These are phyloP conservation scores for Apostichopus japonicus DNA, from an alignment of 35 echinoderm and acorn worm genomes.

Conservation along the genomic window DNA sequence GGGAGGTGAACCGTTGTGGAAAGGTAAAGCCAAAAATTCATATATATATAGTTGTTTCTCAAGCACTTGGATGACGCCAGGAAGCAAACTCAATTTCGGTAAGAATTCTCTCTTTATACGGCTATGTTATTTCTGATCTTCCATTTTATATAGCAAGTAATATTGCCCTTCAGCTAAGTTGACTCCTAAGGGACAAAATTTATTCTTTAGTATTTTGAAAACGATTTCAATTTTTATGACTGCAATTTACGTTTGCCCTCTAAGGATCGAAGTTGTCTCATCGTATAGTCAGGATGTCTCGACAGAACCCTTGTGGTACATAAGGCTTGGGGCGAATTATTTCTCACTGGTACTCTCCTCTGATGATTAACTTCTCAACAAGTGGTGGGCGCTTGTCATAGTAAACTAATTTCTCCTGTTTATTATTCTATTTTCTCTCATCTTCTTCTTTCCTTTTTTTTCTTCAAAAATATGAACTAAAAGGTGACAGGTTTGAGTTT, in stretches of 20 bases:
- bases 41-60: not conserved
- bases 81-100: not conserved
- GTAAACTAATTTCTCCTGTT: not conserved
- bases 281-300: not conserved
- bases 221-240: slow-evolving; percentile 10
- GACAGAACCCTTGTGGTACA: slow-evolving; percentile 1
- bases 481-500: too few species aligned
- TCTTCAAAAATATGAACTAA: too few species aligned
- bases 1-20: not conserved
- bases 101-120: not conserved
- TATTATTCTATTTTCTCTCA: too few species aligned
- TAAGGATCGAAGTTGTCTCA: not conserved
- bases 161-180: slow-evolving; percentile 6
- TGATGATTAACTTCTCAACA: not conserved
- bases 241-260: slow-evolving; percentile 2
- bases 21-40: not conserved
- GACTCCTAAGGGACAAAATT: not conserved
- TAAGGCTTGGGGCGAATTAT: not conserved
- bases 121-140: not conserved
- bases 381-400: not conserved
- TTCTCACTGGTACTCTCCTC: not conserved
- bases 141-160: not conserved
- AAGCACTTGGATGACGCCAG: not conserved
- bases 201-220: not conserved
- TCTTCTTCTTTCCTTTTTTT: too few species aligned